Conservation (phyloP, 2,888 invertebrate species). For the Dicyrtoma fusca region DNA sequence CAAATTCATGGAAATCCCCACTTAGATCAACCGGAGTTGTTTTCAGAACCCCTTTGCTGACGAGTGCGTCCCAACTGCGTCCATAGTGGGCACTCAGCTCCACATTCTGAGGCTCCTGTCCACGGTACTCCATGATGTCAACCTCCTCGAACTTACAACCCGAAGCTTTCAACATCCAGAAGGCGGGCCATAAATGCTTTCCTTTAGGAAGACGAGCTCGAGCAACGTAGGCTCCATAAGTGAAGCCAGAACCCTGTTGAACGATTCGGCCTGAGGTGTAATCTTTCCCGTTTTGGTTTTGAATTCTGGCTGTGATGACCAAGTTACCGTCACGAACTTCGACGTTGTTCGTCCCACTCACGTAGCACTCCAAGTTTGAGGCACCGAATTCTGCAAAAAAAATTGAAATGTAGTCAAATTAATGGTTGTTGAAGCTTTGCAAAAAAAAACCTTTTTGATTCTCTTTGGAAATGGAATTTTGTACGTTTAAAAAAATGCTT, state of each 20-base stretch:
- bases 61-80: slow-evolving; percentile 45
- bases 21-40: slow-evolving; percentile 46
- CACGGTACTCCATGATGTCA: slow-evolving; percentile 54
- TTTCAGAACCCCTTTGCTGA: slow-evolving; percentile 42
- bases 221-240: slow-evolving; percentile 53
- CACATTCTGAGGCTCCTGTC: slow-evolving; percentile 46
- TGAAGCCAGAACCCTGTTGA: slow-evolving; percentile 33
- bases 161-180: slow-evolving; percentile 25
- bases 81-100: slow-evolving; percentile 54
- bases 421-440: too few species aligned
- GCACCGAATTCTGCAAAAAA: slow-evolving; percentile 46
- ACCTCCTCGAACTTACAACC: slow-evolving; percentile 54
- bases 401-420: too few species aligned
- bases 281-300: slow-evolving; percentile 43
- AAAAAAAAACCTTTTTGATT: too few species aligned
- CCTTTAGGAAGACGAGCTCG: slow-evolving; percentile 50
- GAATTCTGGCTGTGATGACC: slow-evolving; percentile 29
- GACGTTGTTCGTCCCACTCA: slow-evolving; percentile 32
- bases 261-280: slow-evolving; percentile 38
- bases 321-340: slow-evolving; percentile 27
- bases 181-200: slow-evolving; percentile 48
- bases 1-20: slow-evolving; percentile 51
- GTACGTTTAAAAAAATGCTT: too few species aligned
- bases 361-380: slow-evolving; percentile 53
- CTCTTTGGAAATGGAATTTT: too few species aligned